Conservation (phyloP, 2,113 vertebrate species). For the Perognathus longimembris region DNA sequence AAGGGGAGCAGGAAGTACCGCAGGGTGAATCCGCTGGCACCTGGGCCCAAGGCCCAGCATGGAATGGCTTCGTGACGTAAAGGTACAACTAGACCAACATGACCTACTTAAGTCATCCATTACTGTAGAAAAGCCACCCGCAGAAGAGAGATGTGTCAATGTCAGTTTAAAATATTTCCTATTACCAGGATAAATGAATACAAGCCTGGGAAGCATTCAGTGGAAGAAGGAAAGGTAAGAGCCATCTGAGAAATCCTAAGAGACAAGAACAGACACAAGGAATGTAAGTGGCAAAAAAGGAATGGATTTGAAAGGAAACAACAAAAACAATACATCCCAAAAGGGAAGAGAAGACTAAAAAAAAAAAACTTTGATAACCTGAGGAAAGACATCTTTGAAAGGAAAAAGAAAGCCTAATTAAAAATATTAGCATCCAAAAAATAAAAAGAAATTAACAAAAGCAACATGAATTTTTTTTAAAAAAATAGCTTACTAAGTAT, state of each 20-base stretch:
- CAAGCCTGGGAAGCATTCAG: background rate
- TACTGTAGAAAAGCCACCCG: background rate
- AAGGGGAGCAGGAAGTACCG: accelerated
- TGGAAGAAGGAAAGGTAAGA: background rate
- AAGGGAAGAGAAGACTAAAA: background rate
- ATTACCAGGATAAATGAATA: background rate
- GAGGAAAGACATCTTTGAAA: background rate
- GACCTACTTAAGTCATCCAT: background rate
- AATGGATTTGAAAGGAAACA: background rate
- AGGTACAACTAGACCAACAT: background rate
- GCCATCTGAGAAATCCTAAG: background rate
- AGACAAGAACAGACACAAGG: background rate
- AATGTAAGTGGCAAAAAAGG: background rate
- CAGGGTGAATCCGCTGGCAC: accelerated
- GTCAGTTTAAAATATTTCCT: background rate
- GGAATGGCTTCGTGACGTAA: background rate
- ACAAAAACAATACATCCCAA: background rate
- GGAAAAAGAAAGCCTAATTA: background rate
- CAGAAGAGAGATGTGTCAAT: background rate
- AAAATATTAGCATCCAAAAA: constrained; percentile 12
- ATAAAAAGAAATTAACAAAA: background rate
- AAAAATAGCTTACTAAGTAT: background rate
- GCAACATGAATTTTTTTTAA: background rate
- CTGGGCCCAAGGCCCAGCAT: background rate
- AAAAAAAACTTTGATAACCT: background rate